Percentiles rank a stretch among this genome's conserved stretches.
These are phyloP conservation scores for Gymnocephalus cernua DNA, from an alignment of 2,113 vertebrate genomes.

Conservation along the genomic window DNA sequence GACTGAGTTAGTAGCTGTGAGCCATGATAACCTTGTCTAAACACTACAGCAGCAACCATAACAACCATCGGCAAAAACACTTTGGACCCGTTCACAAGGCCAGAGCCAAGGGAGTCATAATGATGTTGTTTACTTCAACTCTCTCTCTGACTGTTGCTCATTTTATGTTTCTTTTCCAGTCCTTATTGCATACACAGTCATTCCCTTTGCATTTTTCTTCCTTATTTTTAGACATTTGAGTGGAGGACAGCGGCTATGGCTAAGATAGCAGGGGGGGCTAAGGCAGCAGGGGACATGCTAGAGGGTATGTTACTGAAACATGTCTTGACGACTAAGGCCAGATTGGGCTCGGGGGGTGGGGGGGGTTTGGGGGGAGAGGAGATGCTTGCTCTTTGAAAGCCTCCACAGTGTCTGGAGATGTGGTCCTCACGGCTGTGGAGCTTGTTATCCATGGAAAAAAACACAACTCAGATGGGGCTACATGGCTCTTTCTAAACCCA, in stretches of 20 bases:
- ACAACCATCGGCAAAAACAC: conserved; percentile 59
- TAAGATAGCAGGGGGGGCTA: conserved; percentile 48
- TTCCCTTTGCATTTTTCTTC: conserved; percentile 46
- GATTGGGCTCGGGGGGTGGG: conserved; percentile 64
- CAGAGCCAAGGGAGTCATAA: conserved; percentile 57
- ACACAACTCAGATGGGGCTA: conserved; percentile 44
- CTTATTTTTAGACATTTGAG: conserved; percentile 56
- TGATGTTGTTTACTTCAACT: conserved; percentile 71
- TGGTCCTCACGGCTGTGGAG: conserved; percentile 60
- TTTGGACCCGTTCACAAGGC: conserved; percentile 66
- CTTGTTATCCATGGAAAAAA: conserved; percentile 71
- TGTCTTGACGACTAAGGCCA: conserved; percentile 71
- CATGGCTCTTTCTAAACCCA: conserved; percentile 53
- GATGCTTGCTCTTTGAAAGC: conserved; percentile 73
- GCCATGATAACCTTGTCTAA: conserved; percentile 74
- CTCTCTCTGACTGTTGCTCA: conserved; percentile 45
- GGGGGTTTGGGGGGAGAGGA: conserved; percentile 32
- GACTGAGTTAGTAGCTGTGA: conserved; percentile 47
- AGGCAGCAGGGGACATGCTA: conserved; percentile 62
- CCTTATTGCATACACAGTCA: conserved; percentile 24
- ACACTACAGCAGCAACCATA: conserved; percentile 50
- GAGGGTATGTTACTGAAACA: conserved; percentile 64
- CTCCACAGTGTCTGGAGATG: conserved; percentile 69
- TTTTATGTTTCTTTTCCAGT: conserved; percentile 35
- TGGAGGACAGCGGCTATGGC: conserved; percentile 37